Percentiles rank a stretch among this genome's conserved stretches.
Evolutionary conservation across 2,888 invertebrate species (phyloP).

Genomic region (Eilema sororculum): DNA sequence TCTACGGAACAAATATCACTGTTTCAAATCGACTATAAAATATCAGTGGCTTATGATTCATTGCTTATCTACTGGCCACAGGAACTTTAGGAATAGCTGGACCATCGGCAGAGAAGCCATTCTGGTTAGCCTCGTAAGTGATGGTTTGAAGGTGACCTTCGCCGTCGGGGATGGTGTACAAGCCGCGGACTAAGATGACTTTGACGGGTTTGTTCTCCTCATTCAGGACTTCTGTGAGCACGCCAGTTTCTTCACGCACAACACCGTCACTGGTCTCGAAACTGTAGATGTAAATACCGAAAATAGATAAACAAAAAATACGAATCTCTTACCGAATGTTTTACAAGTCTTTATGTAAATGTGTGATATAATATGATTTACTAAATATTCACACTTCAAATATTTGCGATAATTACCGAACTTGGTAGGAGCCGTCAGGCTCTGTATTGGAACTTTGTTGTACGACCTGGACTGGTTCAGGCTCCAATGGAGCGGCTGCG

Average conservation of each 20-base stretch:
- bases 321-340: too few relatives aligned
- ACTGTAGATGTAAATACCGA: conserved; percentile 17
- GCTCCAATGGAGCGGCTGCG: conserved; percentile 25
- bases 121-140: conserved; percentile 12
- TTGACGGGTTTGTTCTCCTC: conserved; percentile 87
- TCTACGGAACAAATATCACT: neutral
- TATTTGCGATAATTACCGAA: neutral
- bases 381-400: neutral
- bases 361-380: neutral
- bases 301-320: neutral
- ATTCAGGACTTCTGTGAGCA: conserved; percentile 74
- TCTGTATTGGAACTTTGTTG: neutral
- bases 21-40: neutral
- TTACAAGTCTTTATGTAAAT: too few relatives aligned
- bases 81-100: conserved; percentile 5
- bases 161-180: conserved; percentile 85
- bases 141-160: conserved; percentile 70
- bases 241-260: conserved; percentile 83
- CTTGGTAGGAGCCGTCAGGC: conserved; percentile 10
- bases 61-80: conserved; percentile 29
- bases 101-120: conserved; percentile 8
- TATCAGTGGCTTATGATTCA: conserved; percentile 42
- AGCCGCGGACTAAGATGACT: conserved; percentile 87
- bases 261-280: conserved; percentile 66
- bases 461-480: neutral